Base-by-base conservation (phyloP, 2,888 invertebrate genomes). In the Eupithecia subumbrata region DNA sequence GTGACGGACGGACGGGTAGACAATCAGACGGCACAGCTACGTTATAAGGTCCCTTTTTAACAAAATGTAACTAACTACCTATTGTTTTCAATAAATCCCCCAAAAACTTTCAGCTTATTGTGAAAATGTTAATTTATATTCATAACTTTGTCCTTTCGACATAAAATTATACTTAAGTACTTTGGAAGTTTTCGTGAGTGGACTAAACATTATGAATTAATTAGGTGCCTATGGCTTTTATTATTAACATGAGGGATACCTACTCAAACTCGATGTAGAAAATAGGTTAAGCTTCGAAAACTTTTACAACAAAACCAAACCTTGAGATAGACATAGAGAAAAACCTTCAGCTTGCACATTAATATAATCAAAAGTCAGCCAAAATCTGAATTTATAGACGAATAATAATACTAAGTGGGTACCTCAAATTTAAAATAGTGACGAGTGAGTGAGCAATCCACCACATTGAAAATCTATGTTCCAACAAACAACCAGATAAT, bases 71-170 rank as follows among this genome's bases (percentile, higher is more conserved):
- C 5, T 52, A 52, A n/a, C 22, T 56, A 56, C 22, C 56, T 60
- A 60, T 25, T 60, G 25, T 25, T 60, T 14, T 60, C 60, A 14
- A 22, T 22, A 22, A 5, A 56, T 11, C 25, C 22, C 60, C 14
- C 12, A 25, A 56, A 22, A 60, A 14, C 60, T 25, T 56, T 56
- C 12, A 60, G 60, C 25, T 60, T 60, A 25, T 60, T 60, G 25
- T 25, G 25, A 60, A 60, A 60, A 60, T 60, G 60, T 25, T 14
- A n/a, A 60, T 60, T 60, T 60, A 60, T 60, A 60, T 60, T 60
- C 60, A 60, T 60, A 60, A 60, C 60, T 60, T 60, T 60, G 60
- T 60, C 60, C 60, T 25, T 60, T 25, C 25, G 12, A 25, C 25
- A 25, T 56, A 25, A 56, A 56, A 25, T 60, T 25, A 60, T 60